Conservation (phyloP, 2,888 invertebrate species). For the Holacanthella duospinosa region DNA sequence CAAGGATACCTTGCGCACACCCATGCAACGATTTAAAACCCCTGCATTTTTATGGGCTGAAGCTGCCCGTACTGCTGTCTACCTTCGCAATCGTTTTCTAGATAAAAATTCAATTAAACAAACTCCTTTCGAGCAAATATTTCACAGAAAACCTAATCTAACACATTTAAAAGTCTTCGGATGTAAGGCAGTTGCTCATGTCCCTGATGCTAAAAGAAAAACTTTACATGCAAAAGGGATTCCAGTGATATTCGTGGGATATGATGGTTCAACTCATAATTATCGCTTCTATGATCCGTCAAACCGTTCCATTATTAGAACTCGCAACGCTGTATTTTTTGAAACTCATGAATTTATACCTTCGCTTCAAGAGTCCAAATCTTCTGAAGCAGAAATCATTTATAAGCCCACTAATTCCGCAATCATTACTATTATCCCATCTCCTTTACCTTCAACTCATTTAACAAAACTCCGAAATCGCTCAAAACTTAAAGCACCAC, state of each 20-base stretch:
- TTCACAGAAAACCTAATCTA: not conserved
- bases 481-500: not conserved
- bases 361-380: not conserved
- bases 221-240: constrained; percentile 6
- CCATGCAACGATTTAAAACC: not conserved
- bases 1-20: not conserved
- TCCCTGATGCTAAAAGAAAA: not conserved
- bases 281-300: constrained; percentile 6
- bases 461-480: not conserved
- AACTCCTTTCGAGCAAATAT: constrained; percentile 4
- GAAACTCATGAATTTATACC: not conserved
- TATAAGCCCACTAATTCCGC: too few relatives aligned
- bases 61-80: not conserved
- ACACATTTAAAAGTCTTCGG: not conserved
- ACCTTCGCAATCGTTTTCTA: constrained; percentile 4
- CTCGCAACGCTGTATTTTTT: not conserved
- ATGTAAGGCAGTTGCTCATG: not conserved
- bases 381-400: too few relatives aligned
- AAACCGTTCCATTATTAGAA: not conserved
- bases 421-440: not conserved
- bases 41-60: constrained; percentile 5
- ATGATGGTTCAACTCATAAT: not conserved
- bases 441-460: not conserved
- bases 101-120: not conserved
- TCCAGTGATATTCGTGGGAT: not conserved